These are phyloP conservation scores for Gnatocerus cornutus DNA, from an alignment of 2,888 invertebrate species.

Conservation along the genomic window DNA sequence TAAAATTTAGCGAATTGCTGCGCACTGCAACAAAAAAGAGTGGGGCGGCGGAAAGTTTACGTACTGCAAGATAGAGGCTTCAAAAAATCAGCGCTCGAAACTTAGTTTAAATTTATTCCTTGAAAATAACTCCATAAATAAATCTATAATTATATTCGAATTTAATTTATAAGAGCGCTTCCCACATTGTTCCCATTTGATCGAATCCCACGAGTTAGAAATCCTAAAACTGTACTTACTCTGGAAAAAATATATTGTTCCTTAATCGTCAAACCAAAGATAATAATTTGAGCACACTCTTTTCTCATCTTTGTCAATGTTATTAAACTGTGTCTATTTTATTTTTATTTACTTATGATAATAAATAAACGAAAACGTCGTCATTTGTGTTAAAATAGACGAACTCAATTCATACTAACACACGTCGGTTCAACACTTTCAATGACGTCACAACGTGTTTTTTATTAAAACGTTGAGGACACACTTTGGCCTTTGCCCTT, in stretches of 20 bases:
- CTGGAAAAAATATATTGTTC: constrained; percentile 42
- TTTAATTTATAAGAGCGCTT: constrained; percentile 24
- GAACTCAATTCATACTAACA: constrained; percentile 25
- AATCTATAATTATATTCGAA: constrained; percentile 9
- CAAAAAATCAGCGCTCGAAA: constrained; percentile 21
- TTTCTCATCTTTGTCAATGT: constrained; percentile 25
- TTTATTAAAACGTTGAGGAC: constrained; percentile 47
- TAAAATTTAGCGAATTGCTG: constrained; percentile 47
- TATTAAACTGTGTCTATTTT: background rate
- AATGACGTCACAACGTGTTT: constrained; percentile 45
- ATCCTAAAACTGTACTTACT: constrained; percentile 28
- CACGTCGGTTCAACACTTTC: constrained; percentile 31
- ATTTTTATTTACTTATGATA: background rate
- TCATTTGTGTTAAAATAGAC: constrained; percentile 37
- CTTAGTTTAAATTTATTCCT: constrained; percentile 21
- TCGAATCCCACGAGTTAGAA: background rate
- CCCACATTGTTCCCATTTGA: background rate
- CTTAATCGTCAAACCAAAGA: constrained; percentile 35
- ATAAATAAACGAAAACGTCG: constrained; percentile 31
- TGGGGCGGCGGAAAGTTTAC: constrained; percentile 44
- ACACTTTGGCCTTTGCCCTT: constrained; percentile 46
- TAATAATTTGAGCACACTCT: constrained; percentile 27
- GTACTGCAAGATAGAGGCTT: constrained; percentile 21
- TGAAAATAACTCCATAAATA: constrained; percentile 10
- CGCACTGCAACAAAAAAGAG: constrained; percentile 46